Conservation (phyloP, 2,113 vertebrate species). For the Odontophorus gujanensis region DNA sequence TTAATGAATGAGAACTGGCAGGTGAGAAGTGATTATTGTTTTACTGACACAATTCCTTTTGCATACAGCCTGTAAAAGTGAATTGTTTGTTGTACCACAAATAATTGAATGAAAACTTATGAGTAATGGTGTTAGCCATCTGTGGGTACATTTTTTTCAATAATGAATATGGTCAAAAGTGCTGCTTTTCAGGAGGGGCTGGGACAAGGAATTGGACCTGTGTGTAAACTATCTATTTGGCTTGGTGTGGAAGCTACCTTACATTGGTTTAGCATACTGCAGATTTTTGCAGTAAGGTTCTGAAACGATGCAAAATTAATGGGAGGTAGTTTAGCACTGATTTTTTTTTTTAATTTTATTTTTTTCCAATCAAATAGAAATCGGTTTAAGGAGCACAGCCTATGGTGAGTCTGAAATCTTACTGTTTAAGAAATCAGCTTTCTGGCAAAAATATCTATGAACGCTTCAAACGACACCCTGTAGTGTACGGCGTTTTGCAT, state of each 20-base stretch:
- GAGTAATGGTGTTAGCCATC: not conserved
- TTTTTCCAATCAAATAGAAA: conserved; percentile 30
- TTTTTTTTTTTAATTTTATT: not conserved
- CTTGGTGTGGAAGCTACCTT: not conserved
- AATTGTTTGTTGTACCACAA: not conserved
- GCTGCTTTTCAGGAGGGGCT: not conserved
- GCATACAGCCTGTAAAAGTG: not conserved
- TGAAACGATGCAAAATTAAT: not conserved
- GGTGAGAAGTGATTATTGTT: not conserved
- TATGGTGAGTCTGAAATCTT: conserved; percentile 32
- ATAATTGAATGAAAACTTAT: not conserved
- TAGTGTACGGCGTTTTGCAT: conserved; percentile 61
- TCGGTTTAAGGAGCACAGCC: not conserved
- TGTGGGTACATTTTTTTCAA: not conserved
- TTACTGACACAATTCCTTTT: not conserved
- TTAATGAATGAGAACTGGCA: not conserved
- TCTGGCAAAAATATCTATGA: conserved; percentile 33
- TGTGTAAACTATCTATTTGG: not conserved
- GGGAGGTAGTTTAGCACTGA: not conserved
- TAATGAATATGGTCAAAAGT: not conserved
- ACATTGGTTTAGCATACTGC: not conserved
- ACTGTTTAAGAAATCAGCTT: conserved; percentile 58
- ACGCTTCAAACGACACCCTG: conserved; percentile 57
- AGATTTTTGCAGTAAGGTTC: not conserved
- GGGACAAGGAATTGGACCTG: not conserved